These are phyloP conservation scores for Protodeltote pygarga DNA, from an alignment of 2,888 invertebrate species.

Conservation along the genomic window DNA sequence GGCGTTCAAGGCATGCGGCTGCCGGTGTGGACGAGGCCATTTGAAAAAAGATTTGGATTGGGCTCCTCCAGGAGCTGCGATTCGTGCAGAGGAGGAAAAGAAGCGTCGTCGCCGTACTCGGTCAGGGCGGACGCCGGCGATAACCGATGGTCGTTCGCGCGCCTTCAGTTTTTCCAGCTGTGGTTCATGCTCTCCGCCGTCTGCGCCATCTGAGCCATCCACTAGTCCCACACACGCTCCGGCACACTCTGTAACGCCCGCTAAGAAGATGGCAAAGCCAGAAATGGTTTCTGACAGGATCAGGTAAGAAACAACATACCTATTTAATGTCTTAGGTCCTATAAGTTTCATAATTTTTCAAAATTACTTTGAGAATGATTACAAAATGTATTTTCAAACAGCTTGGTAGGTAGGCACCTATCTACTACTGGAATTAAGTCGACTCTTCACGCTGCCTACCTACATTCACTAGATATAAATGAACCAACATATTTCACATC, in stretches of 20 bases:
- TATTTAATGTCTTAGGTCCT: slow-evolving; percentile 23
- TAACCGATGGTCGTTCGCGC: slow-evolving; percentile 87
- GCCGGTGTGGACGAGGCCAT: slow-evolving; percentile 97
- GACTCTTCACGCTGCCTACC: too few relatives aligned
- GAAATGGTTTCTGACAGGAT: slow-evolving; percentile 93
- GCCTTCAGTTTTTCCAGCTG: slow-evolving; percentile 93
- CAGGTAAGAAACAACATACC: slow-evolving; percentile 87
- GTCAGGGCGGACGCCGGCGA: slow-evolving; percentile 72
- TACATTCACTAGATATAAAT: too few relatives aligned
- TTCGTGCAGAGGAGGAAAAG: slow-evolving; percentile 81
- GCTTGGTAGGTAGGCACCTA: too few relatives aligned
- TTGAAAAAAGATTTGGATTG: slow-evolving; percentile 98
- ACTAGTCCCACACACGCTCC: slow-evolving; percentile 90
- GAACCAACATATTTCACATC: too few relatives aligned
- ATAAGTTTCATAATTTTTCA: slow-evolving; percentile 7
- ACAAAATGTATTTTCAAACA: slow-evolving; percentile 17
- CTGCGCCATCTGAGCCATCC: slow-evolving; percentile 92
- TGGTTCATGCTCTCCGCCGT: slow-evolving; percentile 93
- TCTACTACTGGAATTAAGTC: too few relatives aligned
- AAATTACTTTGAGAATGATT: not conserved
- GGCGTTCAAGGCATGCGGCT: slow-evolving; percentile 97
- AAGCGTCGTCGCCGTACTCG: slow-evolving; percentile 77
- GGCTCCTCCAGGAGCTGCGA: slow-evolving; percentile 90
- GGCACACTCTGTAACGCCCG: slow-evolving; percentile 80
- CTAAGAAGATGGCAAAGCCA: slow-evolving; percentile 91